These are phyloP conservation scores for Brevimyrus niger DNA, from an alignment of 2,113 vertebrate species.

Conservation along the genomic window DNA sequence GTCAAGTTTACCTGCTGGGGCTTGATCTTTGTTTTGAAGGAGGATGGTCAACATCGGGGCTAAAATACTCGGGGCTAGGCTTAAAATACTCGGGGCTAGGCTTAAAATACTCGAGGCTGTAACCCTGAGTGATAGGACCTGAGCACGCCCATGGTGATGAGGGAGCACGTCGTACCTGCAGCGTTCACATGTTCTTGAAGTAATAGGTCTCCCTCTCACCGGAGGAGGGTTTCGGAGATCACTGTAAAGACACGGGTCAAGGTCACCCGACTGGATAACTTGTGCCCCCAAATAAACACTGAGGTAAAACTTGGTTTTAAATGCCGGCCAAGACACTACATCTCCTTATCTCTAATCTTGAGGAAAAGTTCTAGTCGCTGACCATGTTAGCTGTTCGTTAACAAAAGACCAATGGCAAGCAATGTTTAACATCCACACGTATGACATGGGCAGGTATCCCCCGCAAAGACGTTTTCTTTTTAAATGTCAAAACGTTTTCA, in stretches of 20 bases:
- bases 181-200: conserved; percentile 25
- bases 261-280: not conserved
- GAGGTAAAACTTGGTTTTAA: not conserved
- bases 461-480: not conserved
- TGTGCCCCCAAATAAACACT: not conserved
- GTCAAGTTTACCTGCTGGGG: too few relatives aligned
- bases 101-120: too few relatives aligned
- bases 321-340: not conserved
- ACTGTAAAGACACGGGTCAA: conserved; percentile 19
- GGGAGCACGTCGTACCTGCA: conserved; percentile 37
- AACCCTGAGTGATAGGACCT: too few relatives aligned
- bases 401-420: not conserved
- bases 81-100: too few relatives aligned
- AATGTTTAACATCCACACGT: not conserved
- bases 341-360: not conserved
- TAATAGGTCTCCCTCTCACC: not conserved
- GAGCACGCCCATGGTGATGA: not conserved
- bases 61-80: too few relatives aligned
- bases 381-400: not conserved
- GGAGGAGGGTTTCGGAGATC: not conserved
- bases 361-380: not conserved
- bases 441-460: too few relatives aligned
- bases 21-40: too few relatives aligned
- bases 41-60: too few relatives aligned
- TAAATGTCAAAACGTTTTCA: not conserved